Evolutionary conservation across 2,113 vertebrate species (phyloP).

Genomic region (Mesocricetus auratus): DNA sequence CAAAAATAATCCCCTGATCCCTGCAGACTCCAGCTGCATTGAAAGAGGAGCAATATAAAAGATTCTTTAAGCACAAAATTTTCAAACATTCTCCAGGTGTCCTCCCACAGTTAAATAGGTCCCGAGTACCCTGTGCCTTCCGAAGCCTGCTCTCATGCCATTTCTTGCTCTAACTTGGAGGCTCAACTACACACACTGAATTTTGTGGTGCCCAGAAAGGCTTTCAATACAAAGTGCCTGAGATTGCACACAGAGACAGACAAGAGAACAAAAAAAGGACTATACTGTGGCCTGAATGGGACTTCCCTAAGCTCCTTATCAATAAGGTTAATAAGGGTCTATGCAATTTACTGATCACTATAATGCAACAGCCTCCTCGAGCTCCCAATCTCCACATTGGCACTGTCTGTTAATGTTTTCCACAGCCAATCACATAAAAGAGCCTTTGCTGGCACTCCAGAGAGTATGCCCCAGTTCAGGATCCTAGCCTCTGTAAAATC

Average conservation of each 20-base stretch:
- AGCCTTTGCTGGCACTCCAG: conserved; percentile 82
- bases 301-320: conserved; percentile 91
- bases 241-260: conserved; percentile 83
- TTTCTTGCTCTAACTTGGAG: conserved; percentile 82
- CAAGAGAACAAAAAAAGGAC: conserved; percentile 87
- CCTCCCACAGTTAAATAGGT: conserved; percentile 44
- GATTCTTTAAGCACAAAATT: conserved; percentile 87
- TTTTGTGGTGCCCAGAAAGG: conserved; percentile 84
- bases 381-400: conserved; percentile 80
- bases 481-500: conserved; percentile 85
- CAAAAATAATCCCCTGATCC: conserved; percentile 91
- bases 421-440: conserved; percentile 84
- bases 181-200: conserved; percentile 79
- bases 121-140: conserved; percentile 64
- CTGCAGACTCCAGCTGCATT: conserved; percentile 87
- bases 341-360: conserved; percentile 90
- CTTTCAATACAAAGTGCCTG: conserved; percentile 81
- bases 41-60: conserved; percentile 88
- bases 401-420: conserved; percentile 81
- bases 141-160: conserved; percentile 69
- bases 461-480: conserved; percentile 83
- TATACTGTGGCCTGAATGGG: conserved; percentile 86
- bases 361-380: conserved; percentile 84
- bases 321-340: conserved; percentile 92
- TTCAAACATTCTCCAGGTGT: conserved; percentile 89